A percentile compares a stretch with the other conserved stretches of the same genome.
phyloP scores from a whole-genome alignment of 2,797 vertebrate species.

The Microtus californicus region DNA sequence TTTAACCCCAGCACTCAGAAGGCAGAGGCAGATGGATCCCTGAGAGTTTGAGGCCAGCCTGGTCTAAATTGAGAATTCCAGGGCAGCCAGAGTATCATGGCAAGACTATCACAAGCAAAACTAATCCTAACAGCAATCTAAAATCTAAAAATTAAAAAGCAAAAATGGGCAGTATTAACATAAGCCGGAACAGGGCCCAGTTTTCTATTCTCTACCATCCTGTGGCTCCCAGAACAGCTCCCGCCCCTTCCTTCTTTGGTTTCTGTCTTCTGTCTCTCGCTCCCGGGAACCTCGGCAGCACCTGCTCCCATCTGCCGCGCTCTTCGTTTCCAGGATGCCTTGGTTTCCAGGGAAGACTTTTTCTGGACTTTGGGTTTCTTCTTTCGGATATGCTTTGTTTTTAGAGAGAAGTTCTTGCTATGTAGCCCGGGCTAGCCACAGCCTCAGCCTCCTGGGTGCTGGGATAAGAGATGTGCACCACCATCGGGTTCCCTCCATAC shows the following conservation, averaged over 20 bases:
- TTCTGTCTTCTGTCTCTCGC: background rate
- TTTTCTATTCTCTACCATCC: background rate
- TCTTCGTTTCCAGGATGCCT: conserved; percentile 5
- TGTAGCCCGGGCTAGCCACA: background rate
- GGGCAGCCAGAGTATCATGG: background rate
- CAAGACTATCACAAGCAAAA: background rate
- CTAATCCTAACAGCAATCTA: background rate
- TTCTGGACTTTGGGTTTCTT: background rate
- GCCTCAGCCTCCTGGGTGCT: background rate
- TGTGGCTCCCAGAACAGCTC: background rate
- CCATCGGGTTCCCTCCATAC: background rate
- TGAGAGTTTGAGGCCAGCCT: background rate
- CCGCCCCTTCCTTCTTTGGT: background rate
- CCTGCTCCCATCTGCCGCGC: background rate
- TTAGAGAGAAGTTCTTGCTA: background rate
- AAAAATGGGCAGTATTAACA: background rate
- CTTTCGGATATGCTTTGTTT: background rate
- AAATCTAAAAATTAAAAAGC: background rate
- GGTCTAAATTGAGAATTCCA: background rate
- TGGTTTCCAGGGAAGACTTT: background rate
- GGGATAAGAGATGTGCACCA: background rate
- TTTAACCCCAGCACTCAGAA: background rate
- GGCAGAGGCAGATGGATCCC: background rate
- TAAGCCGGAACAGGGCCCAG: background rate
- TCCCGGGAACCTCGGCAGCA: background rate